These are phyloP conservation scores for Danionella dracula DNA, from an alignment of 2,797 vertebrate genomes.

Conservation along the genomic window DNA sequence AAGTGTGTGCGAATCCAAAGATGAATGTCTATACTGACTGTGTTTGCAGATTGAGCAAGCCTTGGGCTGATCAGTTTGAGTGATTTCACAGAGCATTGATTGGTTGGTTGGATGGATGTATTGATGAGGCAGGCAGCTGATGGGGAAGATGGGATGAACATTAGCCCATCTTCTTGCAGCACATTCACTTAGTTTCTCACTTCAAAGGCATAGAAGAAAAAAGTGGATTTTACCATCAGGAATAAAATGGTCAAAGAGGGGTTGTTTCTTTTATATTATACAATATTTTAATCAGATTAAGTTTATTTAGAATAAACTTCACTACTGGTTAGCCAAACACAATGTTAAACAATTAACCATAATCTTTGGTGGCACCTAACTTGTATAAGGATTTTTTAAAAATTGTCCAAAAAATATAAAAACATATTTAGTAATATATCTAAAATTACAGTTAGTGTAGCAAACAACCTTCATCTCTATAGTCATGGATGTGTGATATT, in stretches of 20 bases:
- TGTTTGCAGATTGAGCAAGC: slow-evolving; percentile 75
- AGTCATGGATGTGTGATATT: too few relatives aligned
- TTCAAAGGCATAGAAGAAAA: background rate
- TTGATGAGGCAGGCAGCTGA: slow-evolving; percentile 64
- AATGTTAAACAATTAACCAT: too few relatives aligned
- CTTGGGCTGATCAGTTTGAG: slow-evolving; percentile 79
- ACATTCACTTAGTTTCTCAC: background rate
- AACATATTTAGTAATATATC: too few relatives aligned
- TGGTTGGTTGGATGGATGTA: slow-evolving; percentile 74
- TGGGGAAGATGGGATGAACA: slow-evolving; percentile 46
- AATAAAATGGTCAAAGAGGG: background rate
- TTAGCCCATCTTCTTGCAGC: slow-evolving; percentile 35
- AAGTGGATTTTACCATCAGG: background rate
- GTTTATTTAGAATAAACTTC: too few relatives aligned
- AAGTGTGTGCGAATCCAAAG: slow-evolving; percentile 55
- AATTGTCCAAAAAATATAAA: too few relatives aligned
- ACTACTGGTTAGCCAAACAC: too few relatives aligned
- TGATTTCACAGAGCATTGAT: slow-evolving; percentile 74
- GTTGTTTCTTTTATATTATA: too few relatives aligned
- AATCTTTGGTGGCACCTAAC: too few relatives aligned
- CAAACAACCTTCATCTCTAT: too few relatives aligned
- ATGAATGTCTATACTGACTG: slow-evolving; percentile 81
- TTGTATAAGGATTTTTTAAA: too few relatives aligned
- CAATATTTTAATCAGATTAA: too few relatives aligned
- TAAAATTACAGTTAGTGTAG: too few relatives aligned